Base-by-base conservation (phyloP, 2,113 vertebrate genomes). In the Pangasianodon hypophthalmus region DNA sequence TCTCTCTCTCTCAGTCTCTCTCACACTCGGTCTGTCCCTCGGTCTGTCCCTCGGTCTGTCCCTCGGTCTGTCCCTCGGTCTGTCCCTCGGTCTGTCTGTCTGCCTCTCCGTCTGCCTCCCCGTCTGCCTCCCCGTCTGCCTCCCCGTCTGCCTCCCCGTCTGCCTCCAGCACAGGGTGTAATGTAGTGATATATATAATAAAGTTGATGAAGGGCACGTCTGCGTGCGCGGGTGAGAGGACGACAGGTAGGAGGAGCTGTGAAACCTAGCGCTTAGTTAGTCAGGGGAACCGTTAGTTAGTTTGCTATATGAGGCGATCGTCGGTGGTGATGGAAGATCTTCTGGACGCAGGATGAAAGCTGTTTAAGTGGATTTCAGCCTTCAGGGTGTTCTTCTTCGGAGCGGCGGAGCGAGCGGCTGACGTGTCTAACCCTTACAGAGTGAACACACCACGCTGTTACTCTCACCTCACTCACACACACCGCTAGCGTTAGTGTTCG, bases 361-460 rank as follows among this genome's bases (percentile, higher is more conserved):
- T 89, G 71, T 89, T 89, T 48, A 89, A 52, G 8, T 79, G 83
- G 84, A 75, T 77, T 77, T 89, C 88, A 29, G 84, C 24, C 58
- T 89, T 89, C 88, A 64, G 29, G 18, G 81, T 83, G 54, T 60
- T 89, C 73, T 89, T 73, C 83, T 77, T 58, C 13, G 32, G 71
- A 7, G 54, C 8, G 46, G 29, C 2, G 54, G 82, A 37, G 21
- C 37, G 71, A 41, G 73, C 2, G 14, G n/a, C 41, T 26, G 88
- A 62, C 19, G 44, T n/a, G 44, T 54, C 54, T 75, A 89, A 37
- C 54, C 67, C 88, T 88, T 83, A 69, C 87, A 88, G 60, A 89
- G 84, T 60, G 44, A 86, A 86, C 26, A 89, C 58, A 85, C 46
- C 18, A 62, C 21, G 67, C 32, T 1, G 56, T 89, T 89, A 89